A percentile compares a stretch with the other conserved stretches of the same genome.
Evolutionary conservation across 2,888 invertebrate species (phyloP).

Genomic region (Drosophila diplacantha): DNA sequence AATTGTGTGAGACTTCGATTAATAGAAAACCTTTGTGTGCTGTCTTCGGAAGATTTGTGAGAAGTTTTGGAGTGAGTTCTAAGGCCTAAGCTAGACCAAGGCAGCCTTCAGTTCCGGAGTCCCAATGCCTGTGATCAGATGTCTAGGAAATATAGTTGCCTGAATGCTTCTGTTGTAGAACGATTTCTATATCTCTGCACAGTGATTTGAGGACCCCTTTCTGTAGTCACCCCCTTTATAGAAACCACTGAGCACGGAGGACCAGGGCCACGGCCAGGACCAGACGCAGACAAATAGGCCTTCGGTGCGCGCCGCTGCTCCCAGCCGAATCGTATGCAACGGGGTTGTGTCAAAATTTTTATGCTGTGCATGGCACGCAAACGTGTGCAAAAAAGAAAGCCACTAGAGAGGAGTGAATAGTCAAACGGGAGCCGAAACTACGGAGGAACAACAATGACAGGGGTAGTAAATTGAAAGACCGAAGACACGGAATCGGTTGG

Average conservation of each 20-base stretch:
- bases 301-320: conserved; percentile 21
- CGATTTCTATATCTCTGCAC: conserved; percentile 1
- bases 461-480: conserved; percentile 66
- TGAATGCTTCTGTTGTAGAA: neutral
- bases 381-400: conserved; percentile 56
- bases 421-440: conserved; percentile 59
- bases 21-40: neutral
- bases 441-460: conserved; percentile 47
- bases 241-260: conserved; percentile 1
- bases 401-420: conserved; percentile 22
- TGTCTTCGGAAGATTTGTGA: neutral
- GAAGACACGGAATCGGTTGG: conserved; percentile 53
- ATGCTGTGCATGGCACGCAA: conserved; percentile 69
- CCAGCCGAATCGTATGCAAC: conserved; percentile 63
- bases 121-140: neutral
- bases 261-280: conserved; percentile 23
- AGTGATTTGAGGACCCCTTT: conserved; percentile 10
- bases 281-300: conserved; percentile 25
- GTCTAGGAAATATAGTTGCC: neutral
- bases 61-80: neutral
- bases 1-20: neutral
- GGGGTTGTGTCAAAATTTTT: conserved; percentile 70
- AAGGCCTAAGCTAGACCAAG: neutral
- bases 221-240: conserved; percentile 5
- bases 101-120: neutral